Evolutionary conservation across 2,113 vertebrate genomes (phyloP), one percentile per base, ranked within the genome.

Genomic region (Tragelaphus scriptus): DNA sequence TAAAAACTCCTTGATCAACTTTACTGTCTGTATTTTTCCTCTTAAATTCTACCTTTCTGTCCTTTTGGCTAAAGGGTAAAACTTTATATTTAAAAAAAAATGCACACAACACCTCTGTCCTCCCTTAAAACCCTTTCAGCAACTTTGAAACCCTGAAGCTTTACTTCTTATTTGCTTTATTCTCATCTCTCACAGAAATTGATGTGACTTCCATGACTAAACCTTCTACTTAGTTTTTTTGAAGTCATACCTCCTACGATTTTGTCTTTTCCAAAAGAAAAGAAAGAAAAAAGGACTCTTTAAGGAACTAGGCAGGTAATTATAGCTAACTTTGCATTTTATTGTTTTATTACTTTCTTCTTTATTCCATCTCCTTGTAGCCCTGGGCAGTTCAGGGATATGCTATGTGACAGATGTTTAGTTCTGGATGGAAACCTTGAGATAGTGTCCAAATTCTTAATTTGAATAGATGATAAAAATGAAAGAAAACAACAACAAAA

Each of bases 31-130:
- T 3, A 58, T 40, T 56, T 25, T 7, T 1, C 8, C 1, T 1
- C 4, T 13, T 14, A 32, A 49, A 59, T 4, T n/a, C 58, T 53
- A 47, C 14, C 13, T 79, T 82, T 56, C n/a, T 97, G 28, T 65
- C 56, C 86, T 91, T 90, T 55, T 4, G 36, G 75, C 8, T 56
- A 65, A 97, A 94, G 58, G 79, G 44, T 75, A 71, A 85, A 88
- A 79, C 10, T 90, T 84, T 28, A 14, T 21, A 71, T 71, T 59
- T 10, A n/a, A 49, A 77, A 44, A 30, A 40, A 40, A 14, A 2
- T 26, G 14, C 68, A 82, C 21, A 82, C 6, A 53, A 23, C 2
- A 6, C 15, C 5, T 90, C 44, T 63, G 7, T 65, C 56, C 92
- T 95, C 30, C 59, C 28, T 40, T 88, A 47, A 68, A 61, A 63